Percentiles rank a stretch among this genome's conserved stretches.
These are phyloP conservation scores for Plagodis dolabraria DNA, from an alignment of 2,888 invertebrate genomes.

Conservation along the genomic window DNA sequence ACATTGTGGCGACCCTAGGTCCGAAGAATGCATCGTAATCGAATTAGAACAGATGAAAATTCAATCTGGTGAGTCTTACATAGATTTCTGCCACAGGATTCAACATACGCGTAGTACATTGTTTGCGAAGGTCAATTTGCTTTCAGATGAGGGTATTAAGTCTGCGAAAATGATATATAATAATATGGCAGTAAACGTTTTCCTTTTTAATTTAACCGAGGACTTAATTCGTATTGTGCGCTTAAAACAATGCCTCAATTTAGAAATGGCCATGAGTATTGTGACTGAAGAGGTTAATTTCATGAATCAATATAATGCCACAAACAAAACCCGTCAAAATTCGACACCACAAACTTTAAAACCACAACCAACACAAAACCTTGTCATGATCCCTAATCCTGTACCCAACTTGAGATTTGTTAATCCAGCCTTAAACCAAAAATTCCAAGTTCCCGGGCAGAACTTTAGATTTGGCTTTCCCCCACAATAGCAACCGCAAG, in stretches of 20 bases:
- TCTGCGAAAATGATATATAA: background rate
- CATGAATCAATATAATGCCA: background rate
- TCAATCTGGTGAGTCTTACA: background rate
- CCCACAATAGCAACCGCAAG: background rate
- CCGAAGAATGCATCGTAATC: background rate
- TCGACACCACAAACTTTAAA: background rate
- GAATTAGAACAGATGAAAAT: background rate
- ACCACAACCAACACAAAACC: background rate
- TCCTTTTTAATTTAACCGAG: background rate
- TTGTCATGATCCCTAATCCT: background rate
- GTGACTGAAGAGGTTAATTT: background rate
- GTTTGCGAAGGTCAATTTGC: background rate
- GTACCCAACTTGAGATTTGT: background rate
- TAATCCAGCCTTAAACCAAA: background rate
- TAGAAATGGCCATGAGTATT: background rate
- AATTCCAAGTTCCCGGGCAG: background rate
- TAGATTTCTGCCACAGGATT: background rate
- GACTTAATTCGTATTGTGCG: background rate
- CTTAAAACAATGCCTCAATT: background rate
- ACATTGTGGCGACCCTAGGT: background rate
- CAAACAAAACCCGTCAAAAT: background rate
- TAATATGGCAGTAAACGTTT: background rate
- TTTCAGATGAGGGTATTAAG: background rate
- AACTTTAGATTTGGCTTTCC: background rate
- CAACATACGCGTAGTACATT: background rate